Evolutionary conservation across 2,797 vertebrate genomes (phyloP).

Genomic region (Chloroceryle inda): DNA sequence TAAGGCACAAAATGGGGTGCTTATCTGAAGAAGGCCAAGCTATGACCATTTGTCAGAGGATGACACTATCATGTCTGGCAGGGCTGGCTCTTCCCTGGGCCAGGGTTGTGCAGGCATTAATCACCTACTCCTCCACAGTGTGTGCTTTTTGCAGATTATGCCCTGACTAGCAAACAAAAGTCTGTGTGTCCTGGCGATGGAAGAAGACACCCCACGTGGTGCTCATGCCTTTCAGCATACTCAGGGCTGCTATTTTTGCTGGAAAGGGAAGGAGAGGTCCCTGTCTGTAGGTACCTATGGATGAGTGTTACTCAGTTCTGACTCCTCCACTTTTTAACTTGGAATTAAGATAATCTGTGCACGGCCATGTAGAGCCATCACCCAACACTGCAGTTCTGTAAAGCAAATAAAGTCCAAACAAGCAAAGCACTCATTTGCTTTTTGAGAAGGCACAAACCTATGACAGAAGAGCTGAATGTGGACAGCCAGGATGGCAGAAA

Average conservation of each 20-base stretch:
- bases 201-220: neutral
- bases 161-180: neutral
- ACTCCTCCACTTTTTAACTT: neutral
- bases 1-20: neutral
- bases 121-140: slow-evolving; percentile 21
- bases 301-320: neutral
- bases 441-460: neutral
- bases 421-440: neutral
- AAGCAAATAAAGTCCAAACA: neutral
- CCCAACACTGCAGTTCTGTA: neutral
- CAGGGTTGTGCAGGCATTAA: slow-evolving; percentile 52
- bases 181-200: neutral
- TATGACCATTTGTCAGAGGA: slow-evolving; percentile 26
- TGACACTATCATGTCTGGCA: slow-evolving; percentile 41
- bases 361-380: neutral
- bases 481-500: neutral
- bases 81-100: slow-evolving; percentile 3
- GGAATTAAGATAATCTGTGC: neutral
- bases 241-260: neutral
- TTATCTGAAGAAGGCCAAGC: slow-evolving; percentile 29
- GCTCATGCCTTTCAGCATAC: neutral
- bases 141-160: slow-evolving; percentile 37
- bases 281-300: neutral
- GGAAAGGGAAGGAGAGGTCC: neutral
- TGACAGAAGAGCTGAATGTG: neutral